These are phyloP conservation scores for Zaprionus lineosus DNA, from an alignment of 2,888 invertebrate genomes.

Conservation along the genomic window DNA sequence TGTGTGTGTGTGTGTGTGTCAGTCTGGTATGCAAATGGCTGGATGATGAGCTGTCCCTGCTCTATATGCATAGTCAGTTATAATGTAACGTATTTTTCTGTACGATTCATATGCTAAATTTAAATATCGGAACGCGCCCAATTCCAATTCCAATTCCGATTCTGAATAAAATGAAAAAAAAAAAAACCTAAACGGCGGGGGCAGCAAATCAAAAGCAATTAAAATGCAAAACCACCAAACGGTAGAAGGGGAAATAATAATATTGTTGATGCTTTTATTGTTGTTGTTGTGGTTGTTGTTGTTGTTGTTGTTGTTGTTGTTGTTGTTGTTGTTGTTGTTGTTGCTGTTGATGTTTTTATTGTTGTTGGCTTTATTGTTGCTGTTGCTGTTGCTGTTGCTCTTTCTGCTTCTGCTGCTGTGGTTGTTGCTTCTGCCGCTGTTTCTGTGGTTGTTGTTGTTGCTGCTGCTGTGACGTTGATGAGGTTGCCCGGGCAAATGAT, in stretches of 20 bases:
- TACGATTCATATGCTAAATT: slow-evolving; percentile 54
- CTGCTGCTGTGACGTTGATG: slow-evolving; percentile 58
- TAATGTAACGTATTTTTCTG: slow-evolving; percentile 21
- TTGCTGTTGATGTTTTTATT: slow-evolving; percentile 23
- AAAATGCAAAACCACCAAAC: slow-evolving; percentile 70
- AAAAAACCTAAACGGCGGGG: slow-evolving; percentile 60
- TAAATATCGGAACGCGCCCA: slow-evolving; percentile 64
- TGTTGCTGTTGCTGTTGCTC: slow-evolving; percentile 7
- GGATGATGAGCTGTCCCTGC: slow-evolving; percentile 9
- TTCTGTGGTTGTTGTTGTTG: slow-evolving; percentile 10
- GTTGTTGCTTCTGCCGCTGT: too few relatives aligned
- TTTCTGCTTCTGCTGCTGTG: too few relatives aligned
- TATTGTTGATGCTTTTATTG: slow-evolving; percentile 24
- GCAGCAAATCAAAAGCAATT: slow-evolving; percentile 73
- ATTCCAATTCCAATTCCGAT: slow-evolving; percentile 44
- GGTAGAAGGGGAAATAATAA: slow-evolving; percentile 41
- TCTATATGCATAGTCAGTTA: slow-evolving; percentile 1
- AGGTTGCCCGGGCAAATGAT: slow-evolving; percentile 60
- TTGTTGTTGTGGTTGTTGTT: slow-evolving; percentile 24
- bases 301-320: slow-evolving; percentile 12
- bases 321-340: slow-evolving; percentile 13
- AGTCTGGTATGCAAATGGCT: slow-evolving; percentile 29
- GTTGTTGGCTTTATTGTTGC: slow-evolving; percentile 20
- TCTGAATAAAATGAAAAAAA: slow-evolving; percentile 22
- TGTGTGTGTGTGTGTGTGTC: slow-evolving; percentile 6